These are phyloP conservation scores for Melanerpes formicivorus DNA, from an alignment of 2,113 vertebrate species.

Conservation along the genomic window DNA sequence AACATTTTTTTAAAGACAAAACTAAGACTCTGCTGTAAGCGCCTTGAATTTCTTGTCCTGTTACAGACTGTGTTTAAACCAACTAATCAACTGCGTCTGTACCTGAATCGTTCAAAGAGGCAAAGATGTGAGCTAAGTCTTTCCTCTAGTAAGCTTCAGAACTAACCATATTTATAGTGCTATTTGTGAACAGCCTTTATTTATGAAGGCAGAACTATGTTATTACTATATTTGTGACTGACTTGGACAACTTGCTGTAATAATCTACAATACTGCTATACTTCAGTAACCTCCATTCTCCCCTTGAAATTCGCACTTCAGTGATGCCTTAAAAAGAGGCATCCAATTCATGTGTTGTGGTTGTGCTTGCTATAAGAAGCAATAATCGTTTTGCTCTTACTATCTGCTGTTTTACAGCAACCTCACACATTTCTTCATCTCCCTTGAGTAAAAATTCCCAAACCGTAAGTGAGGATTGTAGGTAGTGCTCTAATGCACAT, in stretches of 20 bases:
- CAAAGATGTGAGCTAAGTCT: not conserved
- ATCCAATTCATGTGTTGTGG: not conserved
- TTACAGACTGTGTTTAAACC: not conserved
- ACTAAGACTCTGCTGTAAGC: not conserved
- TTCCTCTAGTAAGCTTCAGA: not conserved
- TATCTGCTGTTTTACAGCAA: not conserved
- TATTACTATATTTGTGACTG: not conserved
- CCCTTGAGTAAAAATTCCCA: not conserved
- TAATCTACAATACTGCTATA: not conserved
- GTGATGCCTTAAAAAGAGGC: not conserved
- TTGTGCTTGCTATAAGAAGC: not conserved
- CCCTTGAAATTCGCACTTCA: not conserved
- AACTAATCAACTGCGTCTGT: not conserved
- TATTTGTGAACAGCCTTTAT: not conserved
- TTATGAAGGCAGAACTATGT: not conserved
- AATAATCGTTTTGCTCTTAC: not conserved
- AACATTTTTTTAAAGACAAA: not conserved
- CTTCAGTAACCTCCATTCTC: not conserved
- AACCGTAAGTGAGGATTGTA: not conserved
- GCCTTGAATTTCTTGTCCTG: not conserved
- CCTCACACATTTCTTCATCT: not conserved
- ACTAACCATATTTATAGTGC: not conserved
- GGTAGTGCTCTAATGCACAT: not conserved
- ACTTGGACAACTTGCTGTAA: not conserved
- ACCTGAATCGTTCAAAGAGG: not conserved